Evolutionary conservation across 2,888 invertebrate genomes (phyloP).

Genomic region (Metacarcinus magister): DNA sequence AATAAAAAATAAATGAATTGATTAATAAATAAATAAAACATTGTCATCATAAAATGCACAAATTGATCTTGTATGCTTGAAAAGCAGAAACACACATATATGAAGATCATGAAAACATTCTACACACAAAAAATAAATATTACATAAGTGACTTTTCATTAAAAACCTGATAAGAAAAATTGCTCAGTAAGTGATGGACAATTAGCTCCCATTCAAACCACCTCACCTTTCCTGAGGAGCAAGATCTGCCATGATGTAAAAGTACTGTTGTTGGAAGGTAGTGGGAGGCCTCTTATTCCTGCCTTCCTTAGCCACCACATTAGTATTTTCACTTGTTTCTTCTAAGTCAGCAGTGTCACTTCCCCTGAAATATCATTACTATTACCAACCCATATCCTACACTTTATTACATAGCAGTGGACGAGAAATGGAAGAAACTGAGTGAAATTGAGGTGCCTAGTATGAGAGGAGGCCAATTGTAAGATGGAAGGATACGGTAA

Average conservation of each 20-base stretch:
- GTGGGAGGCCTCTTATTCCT: slow-evolving; percentile 6
- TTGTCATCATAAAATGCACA: not conserved
- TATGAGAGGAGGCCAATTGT: too few relatives aligned
- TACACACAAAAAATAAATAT: not conserved
- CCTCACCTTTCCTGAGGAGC: slow-evolving; percentile 60
- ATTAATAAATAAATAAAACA: not conserved
- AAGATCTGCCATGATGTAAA: slow-evolving; percentile 75
- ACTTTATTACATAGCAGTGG: too few relatives aligned
- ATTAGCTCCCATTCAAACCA: not conserved
- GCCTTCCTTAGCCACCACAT: slow-evolving; percentile 12
- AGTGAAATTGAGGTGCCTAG: too few relatives aligned
- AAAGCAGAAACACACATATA: not conserved
- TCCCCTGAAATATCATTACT: not conserved
- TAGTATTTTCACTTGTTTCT: slow-evolving; percentile 16
- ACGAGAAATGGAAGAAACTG: too few relatives aligned
- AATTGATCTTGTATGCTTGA: not conserved
- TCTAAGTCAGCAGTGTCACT: not conserved
- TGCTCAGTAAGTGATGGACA: not conserved
- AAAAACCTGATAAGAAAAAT: not conserved
- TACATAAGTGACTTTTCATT: not conserved
- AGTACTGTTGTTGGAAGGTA: slow-evolving; percentile 61
- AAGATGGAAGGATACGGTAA: too few relatives aligned
- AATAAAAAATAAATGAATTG: not conserved
- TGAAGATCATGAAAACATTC: not conserved
- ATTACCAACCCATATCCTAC: not conserved